Conservation (phyloP, 1,140 invertebrate species). For the Papilio machaon region DNA sequence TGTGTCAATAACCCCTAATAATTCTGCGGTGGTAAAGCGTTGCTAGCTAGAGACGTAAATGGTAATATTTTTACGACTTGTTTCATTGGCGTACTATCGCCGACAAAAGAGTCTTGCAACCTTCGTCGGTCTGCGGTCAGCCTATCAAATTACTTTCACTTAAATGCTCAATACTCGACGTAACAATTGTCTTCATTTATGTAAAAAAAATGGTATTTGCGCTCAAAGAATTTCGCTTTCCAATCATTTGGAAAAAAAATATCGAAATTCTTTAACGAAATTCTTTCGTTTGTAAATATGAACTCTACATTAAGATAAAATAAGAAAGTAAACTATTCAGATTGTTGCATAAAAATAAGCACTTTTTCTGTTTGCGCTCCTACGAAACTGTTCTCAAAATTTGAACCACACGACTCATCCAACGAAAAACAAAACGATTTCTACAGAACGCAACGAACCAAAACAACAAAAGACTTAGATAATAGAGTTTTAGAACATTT, state of each 20-base stretch:
- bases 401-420: too few relatives aligned
- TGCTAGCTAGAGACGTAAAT: constrained; percentile 23
- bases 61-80: constrained; percentile 30
- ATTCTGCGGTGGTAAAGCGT: constrained; percentile 10
- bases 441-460: too few relatives aligned
- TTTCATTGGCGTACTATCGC: constrained; percentile 27
- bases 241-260: constrained; percentile 34
- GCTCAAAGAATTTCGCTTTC: constrained; percentile 49
- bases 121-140: constrained; percentile 46
- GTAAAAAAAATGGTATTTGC: constrained; percentile 34
- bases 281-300: background rate
- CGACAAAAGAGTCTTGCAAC: constrained; percentile 26
- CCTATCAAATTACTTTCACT: constrained; percentile 64
- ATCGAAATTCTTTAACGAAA: background rate
- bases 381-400: too few relatives aligned
- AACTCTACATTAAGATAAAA: background rate
- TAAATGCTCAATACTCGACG: constrained; percentile 43
- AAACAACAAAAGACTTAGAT: too few relatives aligned
- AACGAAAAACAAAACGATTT: too few relatives aligned
- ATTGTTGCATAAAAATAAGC: constrained; percentile 4
- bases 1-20: constrained; percentile 32
- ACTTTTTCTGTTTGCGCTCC: background rate
- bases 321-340: background rate
- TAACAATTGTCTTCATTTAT: constrained; percentile 45
- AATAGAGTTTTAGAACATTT: too few relatives aligned